Conservation (phyloP, 2,888 invertebrate genomes). For the Pheosia tremula region DNA sequence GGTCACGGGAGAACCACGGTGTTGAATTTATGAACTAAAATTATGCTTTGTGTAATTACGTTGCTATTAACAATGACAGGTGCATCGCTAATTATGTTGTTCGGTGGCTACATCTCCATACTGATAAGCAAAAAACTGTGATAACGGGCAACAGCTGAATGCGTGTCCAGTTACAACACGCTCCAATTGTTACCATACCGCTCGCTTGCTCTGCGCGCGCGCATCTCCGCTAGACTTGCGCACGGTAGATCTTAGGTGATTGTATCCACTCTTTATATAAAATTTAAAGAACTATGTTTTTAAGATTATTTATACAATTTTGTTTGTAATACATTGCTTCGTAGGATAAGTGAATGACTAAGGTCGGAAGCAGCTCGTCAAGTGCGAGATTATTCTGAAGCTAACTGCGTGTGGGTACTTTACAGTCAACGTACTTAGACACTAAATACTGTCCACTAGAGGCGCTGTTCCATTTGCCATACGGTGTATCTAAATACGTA, state of each 20-base stretch:
- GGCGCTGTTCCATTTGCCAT: too few relatives aligned
- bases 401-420: too few relatives aligned
- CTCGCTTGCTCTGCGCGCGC: conserved; percentile 30
- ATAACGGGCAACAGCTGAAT: conserved; percentile 51
- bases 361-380: too few relatives aligned
- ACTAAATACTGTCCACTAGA: too few relatives aligned
- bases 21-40: too few relatives aligned
- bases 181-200: conserved; percentile 66
- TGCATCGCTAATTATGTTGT: conserved; percentile 24
- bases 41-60: too few relatives aligned
- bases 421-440: too few relatives aligned
- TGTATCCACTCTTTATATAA: not conserved
- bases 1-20: too few relatives aligned
- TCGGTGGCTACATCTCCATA: conserved; percentile 38
- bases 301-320: not conserved
- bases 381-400: too few relatives aligned
- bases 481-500: too few relatives aligned
- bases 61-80: conserved; percentile 8
- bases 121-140: conserved; percentile 46
- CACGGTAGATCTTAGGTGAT: not conserved
- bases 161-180: conserved; percentile 68
- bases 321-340: not conserved
- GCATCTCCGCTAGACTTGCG: conserved; percentile 32
- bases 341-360: too few relatives aligned
- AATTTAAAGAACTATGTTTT: not conserved